These are phyloP conservation scores for Chitala chitala DNA, from an alignment of 2,113 vertebrate genomes.

Conservation along the genomic window DNA sequence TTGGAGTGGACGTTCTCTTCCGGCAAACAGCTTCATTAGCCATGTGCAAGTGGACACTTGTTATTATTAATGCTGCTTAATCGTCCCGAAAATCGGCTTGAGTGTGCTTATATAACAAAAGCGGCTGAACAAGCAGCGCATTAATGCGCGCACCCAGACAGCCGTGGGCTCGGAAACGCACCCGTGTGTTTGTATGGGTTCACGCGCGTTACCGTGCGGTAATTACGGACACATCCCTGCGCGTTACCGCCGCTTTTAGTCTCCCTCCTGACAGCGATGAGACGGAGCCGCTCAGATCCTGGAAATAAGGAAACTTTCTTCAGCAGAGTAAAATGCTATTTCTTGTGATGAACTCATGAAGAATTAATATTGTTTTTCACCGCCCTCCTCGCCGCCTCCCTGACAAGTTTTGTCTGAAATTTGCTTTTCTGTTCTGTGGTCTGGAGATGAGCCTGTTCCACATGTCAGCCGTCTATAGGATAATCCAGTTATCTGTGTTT, in stretches of 20 bases:
- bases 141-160: background rate
- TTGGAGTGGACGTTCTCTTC: background rate
- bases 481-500: background rate
- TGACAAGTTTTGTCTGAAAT: background rate
- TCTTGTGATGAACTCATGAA: background rate
- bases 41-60: conserved; percentile 15
- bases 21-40: conserved; percentile 11
- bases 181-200: background rate
- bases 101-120: background rate
- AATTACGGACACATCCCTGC: background rate
- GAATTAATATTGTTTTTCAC: background rate
- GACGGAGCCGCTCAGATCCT: background rate
- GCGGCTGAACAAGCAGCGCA: background rate
- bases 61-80: conserved; percentile 24
- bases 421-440: background rate
- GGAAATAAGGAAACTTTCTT: background rate
- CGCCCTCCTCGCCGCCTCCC: background rate
- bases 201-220: background rate
- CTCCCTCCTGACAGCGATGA: no score
- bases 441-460: background rate
- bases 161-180: background rate
- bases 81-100: conserved; percentile 9
- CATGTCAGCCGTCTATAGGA: background rate
- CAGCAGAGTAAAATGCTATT: background rate
- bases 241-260: background rate